phyloP scores from a whole-genome alignment of 2,113 vertebrate genomes.

The Garra rufa region DNA sequence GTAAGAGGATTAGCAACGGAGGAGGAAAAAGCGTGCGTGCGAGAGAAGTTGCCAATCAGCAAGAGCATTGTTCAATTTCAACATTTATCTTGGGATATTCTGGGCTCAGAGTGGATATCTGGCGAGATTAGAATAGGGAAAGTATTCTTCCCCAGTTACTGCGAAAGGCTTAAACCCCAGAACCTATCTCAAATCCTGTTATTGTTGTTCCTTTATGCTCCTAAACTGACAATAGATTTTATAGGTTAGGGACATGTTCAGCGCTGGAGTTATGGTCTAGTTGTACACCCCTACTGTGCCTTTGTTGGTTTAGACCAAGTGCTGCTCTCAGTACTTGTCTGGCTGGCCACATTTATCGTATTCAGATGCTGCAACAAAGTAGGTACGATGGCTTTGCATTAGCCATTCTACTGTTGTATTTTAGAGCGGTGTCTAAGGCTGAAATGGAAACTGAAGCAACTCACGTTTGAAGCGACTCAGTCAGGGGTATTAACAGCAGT shows the following conservation, averaged over 20 bases:
- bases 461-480: constrained; percentile 26
- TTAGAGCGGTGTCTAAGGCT: neutral
- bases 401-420: neutral
- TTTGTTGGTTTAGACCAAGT: constrained; percentile 36
- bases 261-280: neutral
- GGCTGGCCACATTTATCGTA: neutral
- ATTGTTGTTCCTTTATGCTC: constrained; percentile 56
- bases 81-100: constrained; percentile 82
- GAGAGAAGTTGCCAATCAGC: constrained; percentile 75
- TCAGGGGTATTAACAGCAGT: constrained; percentile 40
- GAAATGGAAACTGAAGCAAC: constrained; percentile 11
- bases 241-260: constrained; percentile 58
- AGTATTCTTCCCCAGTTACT: constrained; percentile 73
- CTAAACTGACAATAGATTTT: constrained; percentile 43
- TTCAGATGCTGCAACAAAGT: neutral
- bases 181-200: constrained; percentile 72
- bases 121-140: constrained; percentile 78
- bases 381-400: neutral
- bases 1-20: constrained; percentile 54
- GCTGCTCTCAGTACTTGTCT: constrained; percentile 1
- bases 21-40: constrained; percentile 7
- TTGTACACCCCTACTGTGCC: neutral
- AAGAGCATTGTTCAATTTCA: constrained; percentile 80
- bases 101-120: constrained; percentile 78
- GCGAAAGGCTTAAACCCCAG: constrained; percentile 71